Base-by-base conservation (phyloP, 2,113 vertebrate genomes). In the Odocoileus virginianus region DNA sequence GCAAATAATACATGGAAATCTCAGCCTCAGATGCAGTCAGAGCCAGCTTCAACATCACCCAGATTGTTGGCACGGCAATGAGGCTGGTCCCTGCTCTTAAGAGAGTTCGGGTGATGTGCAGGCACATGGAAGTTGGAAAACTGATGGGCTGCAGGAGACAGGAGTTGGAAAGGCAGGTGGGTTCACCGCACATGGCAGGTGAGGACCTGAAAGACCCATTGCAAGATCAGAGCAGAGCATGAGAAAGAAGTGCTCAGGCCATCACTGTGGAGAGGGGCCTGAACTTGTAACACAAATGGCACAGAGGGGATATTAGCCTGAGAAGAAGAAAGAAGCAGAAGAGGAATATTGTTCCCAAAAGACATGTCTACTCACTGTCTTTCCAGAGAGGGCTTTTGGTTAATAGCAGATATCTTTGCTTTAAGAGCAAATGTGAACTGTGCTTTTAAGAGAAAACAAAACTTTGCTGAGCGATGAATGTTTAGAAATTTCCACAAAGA, bases 31-130 rank as follows among this genome's bases (percentile, higher is more conserved):
- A 2, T n/a, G 2, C 2, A 1, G 4, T 54, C n/a, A 15, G 52
- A 15, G 27, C 27, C 12, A 17, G 16, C 28, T 6, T 45, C 7
- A 1, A 4, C n/a, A 5, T 28, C 25, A 3, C 28, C 1, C 0
- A 23, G 67, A 21, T 4, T 1, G 7, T 7, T 45, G 50, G 79
- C 27, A 1, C 3, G 1, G 71, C 6, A 27, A 58, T 0, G 1
- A 2, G 3, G 2, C 36, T 91, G 64, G 57, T 6, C 19, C 16
- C 16, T 45, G 67, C 1, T 4, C 8, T 12, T 17, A 33, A 23
- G 17, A 23, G 40, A 57, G 14, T 19, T 45, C 50, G 4, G 27
- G 36, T 6, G 21, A 33, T 8, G 13, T 28, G n/a, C 17, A 30
- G 4, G 25, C 57, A 28, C 1, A 1, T 19, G 61, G 23, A n/a